Base-by-base conservation (phyloP, 92 coral and sea anemone genomes). In the Umimayanthus chanpuru region DNA sequence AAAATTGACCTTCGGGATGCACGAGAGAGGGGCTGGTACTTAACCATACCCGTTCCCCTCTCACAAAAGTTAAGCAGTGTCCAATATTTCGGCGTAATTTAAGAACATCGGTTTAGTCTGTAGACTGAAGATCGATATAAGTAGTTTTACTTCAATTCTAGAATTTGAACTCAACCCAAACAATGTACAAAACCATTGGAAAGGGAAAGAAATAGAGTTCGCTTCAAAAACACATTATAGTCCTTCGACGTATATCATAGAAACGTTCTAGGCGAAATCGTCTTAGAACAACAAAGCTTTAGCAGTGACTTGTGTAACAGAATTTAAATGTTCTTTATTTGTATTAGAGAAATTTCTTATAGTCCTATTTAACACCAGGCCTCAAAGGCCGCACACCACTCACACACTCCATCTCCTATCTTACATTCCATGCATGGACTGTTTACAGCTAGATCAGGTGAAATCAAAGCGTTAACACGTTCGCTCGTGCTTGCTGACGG, bases 341-440 rank as follows among this genome's bases (percentile, higher is more conserved):
- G 58, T 55, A 83, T 29, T 67, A 68, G 40, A 58, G 78, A 70
- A 66, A 83, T 83, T 83, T 83, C 55, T 70, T 83, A 30, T 47
- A 40, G 87, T 67, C 65, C 30, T 70, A 83, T 83, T 83, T 83
- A 83, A 83, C 78, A 83, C 73, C 12, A 9, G 87, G 87, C 87
- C 87, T 83, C 87, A 83, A 83, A 83, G 87, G 87, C 43, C 87
- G 58, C 58, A 41, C 77, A 43, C 58, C 26, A 4, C 66, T 29
- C 67, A 15, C 77, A 49, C 43, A 1, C 28, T 23, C 18, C 16
- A 70, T 40, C 25, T 23, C 15, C 79, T 47, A 81, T 43, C 15
- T 26, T 43, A 40, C 78, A 68, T 43, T 26, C 74, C 87, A 68
- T 50, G 77, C 87, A 83, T 83, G 87, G 55, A 70, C 77, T 81